phyloP scores from a whole-genome alignment of 2,113 vertebrate species.

The Petromus typicus region DNA sequence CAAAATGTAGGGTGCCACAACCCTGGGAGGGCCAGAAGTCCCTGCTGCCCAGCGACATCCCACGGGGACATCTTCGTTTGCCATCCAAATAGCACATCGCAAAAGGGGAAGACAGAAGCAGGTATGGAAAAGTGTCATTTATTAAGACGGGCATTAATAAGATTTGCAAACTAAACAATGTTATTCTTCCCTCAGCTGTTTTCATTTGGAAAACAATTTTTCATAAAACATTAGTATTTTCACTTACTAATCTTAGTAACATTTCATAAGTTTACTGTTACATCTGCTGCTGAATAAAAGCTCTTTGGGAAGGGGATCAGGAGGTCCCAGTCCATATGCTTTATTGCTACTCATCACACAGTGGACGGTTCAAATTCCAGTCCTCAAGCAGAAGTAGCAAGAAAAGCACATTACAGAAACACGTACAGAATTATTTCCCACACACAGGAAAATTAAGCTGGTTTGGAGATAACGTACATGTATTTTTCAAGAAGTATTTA shows the following conservation, averaged over 20 bases:
- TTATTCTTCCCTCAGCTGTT: not conserved
- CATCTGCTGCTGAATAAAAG: not conserved
- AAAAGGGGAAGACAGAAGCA: not conserved
- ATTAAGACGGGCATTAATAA: not conserved
- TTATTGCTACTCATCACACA: not conserved
- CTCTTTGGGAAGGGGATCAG: not conserved
- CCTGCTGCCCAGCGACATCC: not conserved
- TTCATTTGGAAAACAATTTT: not conserved
- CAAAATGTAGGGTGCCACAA: not conserved
- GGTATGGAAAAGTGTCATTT: not conserved
- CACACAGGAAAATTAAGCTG: not conserved
- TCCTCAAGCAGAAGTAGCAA: conserved; percentile 11
- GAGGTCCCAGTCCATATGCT: not conserved
- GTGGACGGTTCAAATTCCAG: conserved; percentile 8
- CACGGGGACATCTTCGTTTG: not conserved
- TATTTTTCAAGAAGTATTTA: conserved; percentile 10
- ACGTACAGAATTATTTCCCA: not conserved
- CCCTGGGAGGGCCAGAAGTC: not conserved
- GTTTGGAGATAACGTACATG: not conserved
- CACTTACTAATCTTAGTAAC: conserved; percentile 3
- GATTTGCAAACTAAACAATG: conserved; percentile 31
- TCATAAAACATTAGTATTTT: conserved; percentile 25
- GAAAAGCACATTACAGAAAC: not conserved
- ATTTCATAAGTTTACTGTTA: not conserved
- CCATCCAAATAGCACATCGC: not conserved